These are phyloP conservation scores for Platyscapa corneri DNA, from an alignment of 1,140 invertebrate species.

Conservation along the genomic window DNA sequence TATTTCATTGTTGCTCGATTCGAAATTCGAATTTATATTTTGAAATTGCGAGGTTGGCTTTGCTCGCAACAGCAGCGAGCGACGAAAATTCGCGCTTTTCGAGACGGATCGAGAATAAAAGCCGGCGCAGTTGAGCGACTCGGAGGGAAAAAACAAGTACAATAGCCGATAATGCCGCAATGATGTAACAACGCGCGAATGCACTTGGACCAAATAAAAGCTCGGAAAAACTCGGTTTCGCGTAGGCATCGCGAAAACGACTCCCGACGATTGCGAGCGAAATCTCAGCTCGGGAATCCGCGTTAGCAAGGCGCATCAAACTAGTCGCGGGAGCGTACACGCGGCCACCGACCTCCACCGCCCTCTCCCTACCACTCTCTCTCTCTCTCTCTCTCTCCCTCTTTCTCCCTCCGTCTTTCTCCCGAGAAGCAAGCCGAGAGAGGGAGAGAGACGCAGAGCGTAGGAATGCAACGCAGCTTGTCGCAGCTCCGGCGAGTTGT, in stretches of 20 bases:
- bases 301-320: conserved; percentile 1
- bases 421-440: background rate
- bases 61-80: background rate
- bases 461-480: conserved; percentile 16
- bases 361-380: background rate
- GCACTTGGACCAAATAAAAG: background rate
- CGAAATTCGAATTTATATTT: background rate
- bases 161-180: background rate
- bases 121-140: too few species aligned
- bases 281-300: conserved; percentile 2
- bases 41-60: background rate
- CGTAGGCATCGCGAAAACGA: background rate
- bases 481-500: background rate
- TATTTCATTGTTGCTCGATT: too few species aligned
- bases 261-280: background rate
- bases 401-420: background rate
- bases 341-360: conserved; percentile 5
- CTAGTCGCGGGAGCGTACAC: background rate
- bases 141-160: background rate
- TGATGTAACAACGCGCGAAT: too few species aligned
- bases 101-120: too few species aligned
- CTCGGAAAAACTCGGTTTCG: conserved; percentile 1
- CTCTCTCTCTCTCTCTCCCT: background rate
- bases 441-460: background rate
- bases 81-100: background rate